Evolutionary conservation across 1,140 invertebrate species (phyloP), one percentile per base, ranked within the genome.

Genomic region (Delia radicum): DNA sequence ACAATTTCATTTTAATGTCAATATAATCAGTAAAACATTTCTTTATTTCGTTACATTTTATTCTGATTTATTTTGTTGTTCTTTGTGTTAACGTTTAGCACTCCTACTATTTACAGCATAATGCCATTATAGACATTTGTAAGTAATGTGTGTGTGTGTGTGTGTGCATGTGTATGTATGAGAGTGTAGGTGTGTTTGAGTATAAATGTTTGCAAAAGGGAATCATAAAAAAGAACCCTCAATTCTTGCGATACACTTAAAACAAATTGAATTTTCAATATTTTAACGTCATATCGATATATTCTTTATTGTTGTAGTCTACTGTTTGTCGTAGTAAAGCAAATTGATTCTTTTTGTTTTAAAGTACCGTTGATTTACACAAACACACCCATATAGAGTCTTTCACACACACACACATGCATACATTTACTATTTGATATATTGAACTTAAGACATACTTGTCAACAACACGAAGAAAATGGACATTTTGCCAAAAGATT

Each of bases 171-270:
- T 37, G 63, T 67, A 4, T 73, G 15, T 73, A 48, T 73, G 42
- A 26, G 18, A 24, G 21, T 46, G 67, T 31, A 27, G 1, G 24
- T 71, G 2, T 33, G 29, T 71, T 21, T 13, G 13, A 26, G 6
- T 42, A 42, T 8, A 21, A 28, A 15, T 55, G 29, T 55, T 73
- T 73, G 72, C 55, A 73, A 73, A 73, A 74, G 61, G 73, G 73
- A 63, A 13, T 27, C 21, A 63, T 63, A 63, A 63, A 63, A 63
- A 24, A 24, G 26, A 61, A 63, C 26, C 18, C 61, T 3, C 26
- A 63, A 63, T 12, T 63, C 24, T 24, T 63, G 24, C 15, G 24
- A 63, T 10, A 27, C 61, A 63, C 61, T 63, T 63, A 27, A 63
- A 63, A 63, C 26, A 63, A 63, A 63, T 63, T 63, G 61, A 63